Evolutionary conservation across 1,140 invertebrate species (phyloP), one percentile per base, ranked within the genome.

Genomic region (Megathymus violae): DNA sequence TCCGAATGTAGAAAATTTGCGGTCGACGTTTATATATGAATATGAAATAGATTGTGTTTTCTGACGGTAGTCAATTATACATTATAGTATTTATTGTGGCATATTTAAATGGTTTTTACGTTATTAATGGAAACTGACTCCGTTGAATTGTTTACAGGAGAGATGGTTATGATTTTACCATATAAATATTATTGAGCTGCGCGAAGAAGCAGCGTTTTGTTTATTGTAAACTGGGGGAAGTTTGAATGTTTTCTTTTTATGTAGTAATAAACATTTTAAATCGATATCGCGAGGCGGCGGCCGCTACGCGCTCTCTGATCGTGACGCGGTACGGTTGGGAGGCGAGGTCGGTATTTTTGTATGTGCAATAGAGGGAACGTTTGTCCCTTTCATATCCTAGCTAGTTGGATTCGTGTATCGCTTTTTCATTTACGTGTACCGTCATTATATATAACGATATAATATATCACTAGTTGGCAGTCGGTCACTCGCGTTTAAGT

Each of bases 321-420:
- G 69, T 66, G 69, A 77, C 71, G 62, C 61, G 68, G 70, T n/a
- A n/a, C n/a, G n/a, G n/a, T n/a, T n/a, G n/a, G n/a, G n/a, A n/a
- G n/a, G n/a, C n/a, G n/a, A n/a, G 77, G 84, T 85, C 70, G 77
- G 74, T 88, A 82, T 84, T 85, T 88, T 88, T 87, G 60, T 89
- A 88, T 87, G 87, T 88, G 87, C 87, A 88, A 87, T 89, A 85
- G 80, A 82, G 78, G 78, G 73, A 74, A 75, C 78, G 70, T n/a
- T 83, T 80, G 72, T 76, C 72, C 72, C 74, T 78, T 81, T 84
- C 82, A 84, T 85, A 85, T 86, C 85, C 85, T 89, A 89, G 82
- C 87, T 85, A 82, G 82, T 81, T 88, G 84, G 83, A 83, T 84
- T 78, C 72, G 71, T 80, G 64, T 66, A 71, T 79, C 75, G 78